Base-by-base conservation (phyloP, 2,888 invertebrate genomes). In the Tetranychus truncatus region DNA sequence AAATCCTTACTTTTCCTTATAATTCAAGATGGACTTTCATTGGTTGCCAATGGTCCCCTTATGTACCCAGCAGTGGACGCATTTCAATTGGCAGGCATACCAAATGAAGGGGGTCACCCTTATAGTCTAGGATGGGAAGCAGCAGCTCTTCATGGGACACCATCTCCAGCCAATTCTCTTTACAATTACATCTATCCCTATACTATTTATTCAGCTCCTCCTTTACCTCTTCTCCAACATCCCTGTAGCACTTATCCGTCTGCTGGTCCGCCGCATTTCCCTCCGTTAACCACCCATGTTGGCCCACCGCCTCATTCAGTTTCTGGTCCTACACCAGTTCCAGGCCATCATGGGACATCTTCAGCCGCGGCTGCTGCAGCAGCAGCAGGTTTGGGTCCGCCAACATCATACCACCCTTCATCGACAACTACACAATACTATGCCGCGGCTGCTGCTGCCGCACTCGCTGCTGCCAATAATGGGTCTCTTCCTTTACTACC, bases 391-490 rank as follows among this genome's bases (percentile, higher is more conserved):
- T 2, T 55, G 55, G 55, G 46, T 46, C 46, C 55, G 3, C 55
- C 55, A 55, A 55, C 5, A 6, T 55, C 55, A 55, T 55, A 55
- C 55, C 55, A 55, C 15, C 55, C 55, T 15, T 55, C 55, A 55
- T 55, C 55, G 55, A 55, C 55, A 55, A 55, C 55, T 55, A 15
- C 55, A 55, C 55, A 9, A 55, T 55, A 55, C 55, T 55, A 55
- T 55, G 55, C 55, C 55, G 55, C 55, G 55, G 55, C 55, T 55
- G 55, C 55, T 55, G 55, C 55, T 55, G 55, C 55, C 55, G 55
- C 55, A 55, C 55, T 55, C 15, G 55, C 55, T 15, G 55, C 55
- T 55, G 55, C 55, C 55, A 55, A 55, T 55, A 55, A 55, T 55
- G 55, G 55, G 55, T 55, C 55, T 55, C 55, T 55, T 55, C 55